These are phyloP conservation scores for Ganaspis sp. DNA, from an alignment of 1,140 invertebrate species.

Conservation along the genomic window DNA sequence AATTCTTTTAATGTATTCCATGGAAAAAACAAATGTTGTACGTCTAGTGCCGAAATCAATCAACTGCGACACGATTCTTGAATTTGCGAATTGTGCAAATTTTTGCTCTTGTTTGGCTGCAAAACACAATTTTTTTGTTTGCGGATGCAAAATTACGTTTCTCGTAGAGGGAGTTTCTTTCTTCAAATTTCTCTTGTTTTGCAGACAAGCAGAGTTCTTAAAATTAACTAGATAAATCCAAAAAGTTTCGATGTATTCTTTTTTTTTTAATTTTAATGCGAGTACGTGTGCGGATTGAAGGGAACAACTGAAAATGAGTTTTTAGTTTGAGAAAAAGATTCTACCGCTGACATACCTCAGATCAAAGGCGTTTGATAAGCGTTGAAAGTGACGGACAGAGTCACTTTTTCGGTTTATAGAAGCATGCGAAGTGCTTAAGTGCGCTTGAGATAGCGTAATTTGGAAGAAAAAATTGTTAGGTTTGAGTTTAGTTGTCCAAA, in stretches of 20 bases:
- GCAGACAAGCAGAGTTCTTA: not conserved
- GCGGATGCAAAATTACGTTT: no score
- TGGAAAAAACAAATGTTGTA: not conserved
- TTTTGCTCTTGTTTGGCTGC: not conserved
- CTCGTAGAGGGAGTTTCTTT: no score
- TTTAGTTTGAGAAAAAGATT: constrained; percentile 1
- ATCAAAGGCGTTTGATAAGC: constrained; percentile 44
- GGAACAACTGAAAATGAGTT: not conserved
- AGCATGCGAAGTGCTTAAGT: not conserved
- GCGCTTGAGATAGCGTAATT: not conserved
- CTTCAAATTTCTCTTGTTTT: no score
- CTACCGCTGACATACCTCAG: constrained; percentile 69
- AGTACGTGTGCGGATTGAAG: not conserved
- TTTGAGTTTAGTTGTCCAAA: not conserved
- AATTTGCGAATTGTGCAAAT: not conserved
- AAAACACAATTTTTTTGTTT: no score
- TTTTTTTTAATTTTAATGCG: not conserved
- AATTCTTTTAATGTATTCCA: constrained; percentile 1
- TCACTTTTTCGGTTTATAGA: not conserved
- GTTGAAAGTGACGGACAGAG: not conserved
- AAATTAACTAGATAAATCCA: constrained; percentile 12
- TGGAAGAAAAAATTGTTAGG: not conserved
- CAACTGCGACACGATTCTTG: constrained; percentile 3
- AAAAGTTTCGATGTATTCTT: not conserved
- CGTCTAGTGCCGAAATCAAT: not conserved